phyloP scores from a whole-genome alignment of 2,888 invertebrate genomes.

The Acanthoscelides obtectus region DNA sequence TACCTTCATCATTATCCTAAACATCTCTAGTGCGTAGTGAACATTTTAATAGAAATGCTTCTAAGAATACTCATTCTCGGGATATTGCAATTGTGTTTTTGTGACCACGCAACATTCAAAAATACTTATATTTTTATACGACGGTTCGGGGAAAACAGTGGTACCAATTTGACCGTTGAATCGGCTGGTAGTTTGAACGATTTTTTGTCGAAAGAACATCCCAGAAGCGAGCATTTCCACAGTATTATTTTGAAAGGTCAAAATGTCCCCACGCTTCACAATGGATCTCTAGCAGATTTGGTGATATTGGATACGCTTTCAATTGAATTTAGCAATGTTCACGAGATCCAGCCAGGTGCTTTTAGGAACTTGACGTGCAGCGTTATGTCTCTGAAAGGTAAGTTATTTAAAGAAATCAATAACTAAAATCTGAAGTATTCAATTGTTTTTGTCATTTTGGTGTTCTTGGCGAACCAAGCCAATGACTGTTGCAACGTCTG shows the following conservation, averaged over 20 bases:
- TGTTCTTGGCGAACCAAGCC: no score
- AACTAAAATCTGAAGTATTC: no score
- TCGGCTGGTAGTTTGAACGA: constrained; percentile 21
- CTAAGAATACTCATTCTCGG: background rate
- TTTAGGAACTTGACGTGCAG: constrained; percentile 21
- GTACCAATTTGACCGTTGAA: background rate
- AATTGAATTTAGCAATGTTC: constrained; percentile 18
- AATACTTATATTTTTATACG: background rate
- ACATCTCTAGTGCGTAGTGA: background rate
- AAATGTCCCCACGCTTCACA: constrained; percentile 25
- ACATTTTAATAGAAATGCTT: background rate
- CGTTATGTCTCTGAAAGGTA: constrained; percentile 14
- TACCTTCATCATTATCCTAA: background rate
- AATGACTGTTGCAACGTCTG: no score
- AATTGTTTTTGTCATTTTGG: no score
- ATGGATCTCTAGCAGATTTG: constrained; percentile 24
- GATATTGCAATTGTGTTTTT: background rate
- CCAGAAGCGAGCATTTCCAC: constrained; percentile 15
- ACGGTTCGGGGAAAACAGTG: background rate
- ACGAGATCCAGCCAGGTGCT: constrained; percentile 24
- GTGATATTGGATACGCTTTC: constrained; percentile 24
- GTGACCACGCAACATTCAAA: background rate
- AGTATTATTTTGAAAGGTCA: constrained; percentile 24
- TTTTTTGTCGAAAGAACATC: constrained; percentile 17
- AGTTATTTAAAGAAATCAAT: no score